These are phyloP conservation scores for Schizopygopsis pylzovi DNA, from an alignment of 2,797 vertebrate species.

Conservation along the genomic window DNA sequence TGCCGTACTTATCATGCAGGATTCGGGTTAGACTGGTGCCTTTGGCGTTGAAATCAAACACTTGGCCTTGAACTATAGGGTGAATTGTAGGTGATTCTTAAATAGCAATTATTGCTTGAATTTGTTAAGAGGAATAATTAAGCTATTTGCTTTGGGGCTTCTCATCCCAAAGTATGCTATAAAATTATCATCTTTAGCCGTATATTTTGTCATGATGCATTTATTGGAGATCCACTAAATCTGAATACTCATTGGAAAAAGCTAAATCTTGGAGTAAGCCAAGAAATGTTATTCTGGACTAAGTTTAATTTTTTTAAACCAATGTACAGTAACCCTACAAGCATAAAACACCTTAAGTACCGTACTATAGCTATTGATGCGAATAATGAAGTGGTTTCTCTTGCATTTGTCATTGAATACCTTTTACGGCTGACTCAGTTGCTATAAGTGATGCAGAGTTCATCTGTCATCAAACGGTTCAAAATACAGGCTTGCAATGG, in stretches of 20 bases:
- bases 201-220: not conserved
- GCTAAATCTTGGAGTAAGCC: not conserved
- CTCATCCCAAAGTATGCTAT: not conserved
- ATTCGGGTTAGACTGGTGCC: constrained; percentile 56
- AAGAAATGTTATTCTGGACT: not conserved
- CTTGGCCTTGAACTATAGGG: constrained; percentile 44
- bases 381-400: constrained; percentile 34
- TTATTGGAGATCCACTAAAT: not conserved
- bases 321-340: not conserved
- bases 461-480: constrained; percentile 70
- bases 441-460: constrained; percentile 64
- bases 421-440: constrained; percentile 53
- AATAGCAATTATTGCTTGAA: constrained; percentile 36
- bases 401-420: constrained; percentile 52
- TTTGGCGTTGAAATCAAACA: constrained; percentile 58
- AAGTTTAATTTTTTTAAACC: not conserved
- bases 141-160: not conserved
- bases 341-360: not conserved
- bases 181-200: not conserved
- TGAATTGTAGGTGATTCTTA: constrained; percentile 42
- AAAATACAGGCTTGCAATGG: constrained; percentile 68
- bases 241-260: not conserved
- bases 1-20: constrained; percentile 52
- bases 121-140: constrained; percentile 23
- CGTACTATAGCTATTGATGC: not conserved